A percentile compares a stretch with the other conserved stretches of the same genome.
These are phyloP conservation scores for Nezara viridula DNA, from an alignment of 2,888 invertebrate genomes.

Conservation along the genomic window DNA sequence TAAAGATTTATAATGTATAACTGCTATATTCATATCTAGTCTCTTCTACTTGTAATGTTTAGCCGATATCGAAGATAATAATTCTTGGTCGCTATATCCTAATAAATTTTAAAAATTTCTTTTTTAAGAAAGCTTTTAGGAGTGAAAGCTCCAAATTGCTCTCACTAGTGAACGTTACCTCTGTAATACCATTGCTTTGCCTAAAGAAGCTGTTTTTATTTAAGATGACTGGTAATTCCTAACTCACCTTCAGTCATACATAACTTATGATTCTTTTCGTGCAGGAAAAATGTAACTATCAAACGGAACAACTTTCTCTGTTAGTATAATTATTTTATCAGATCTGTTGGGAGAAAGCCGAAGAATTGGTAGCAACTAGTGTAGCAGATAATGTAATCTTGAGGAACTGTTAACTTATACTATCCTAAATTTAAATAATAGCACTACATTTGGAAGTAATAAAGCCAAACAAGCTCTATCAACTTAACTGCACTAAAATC, in stretches of 20 bases:
- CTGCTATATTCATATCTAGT: no score
- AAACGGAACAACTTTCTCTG: neutral
- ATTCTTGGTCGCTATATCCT: neutral
- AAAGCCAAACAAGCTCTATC: no score
- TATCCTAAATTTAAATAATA: no score
- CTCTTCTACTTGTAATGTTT: no score
- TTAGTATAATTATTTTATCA: constrained; percentile 6
- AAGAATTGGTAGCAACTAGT: neutral
- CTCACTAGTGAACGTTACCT: neutral
- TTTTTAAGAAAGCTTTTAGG: neutral
- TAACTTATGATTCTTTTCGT: neutral
- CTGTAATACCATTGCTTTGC: neutral
- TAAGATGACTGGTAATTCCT: neutral
- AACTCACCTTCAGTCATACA: neutral
- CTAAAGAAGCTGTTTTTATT: constrained; percentile 9
- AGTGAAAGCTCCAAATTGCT: neutral
- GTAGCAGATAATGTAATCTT: no score
- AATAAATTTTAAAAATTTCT: neutral
- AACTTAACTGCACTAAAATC: no score
- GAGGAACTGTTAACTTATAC: no score
- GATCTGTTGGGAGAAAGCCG: neutral
- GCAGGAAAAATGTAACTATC: neutral
- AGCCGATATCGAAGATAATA: no score
- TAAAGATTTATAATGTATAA: no score
- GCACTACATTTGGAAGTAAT: no score